Evolutionary conservation across 2,888 invertebrate species (phyloP).

Genomic region (Ornithoptera alexandrae): DNA sequence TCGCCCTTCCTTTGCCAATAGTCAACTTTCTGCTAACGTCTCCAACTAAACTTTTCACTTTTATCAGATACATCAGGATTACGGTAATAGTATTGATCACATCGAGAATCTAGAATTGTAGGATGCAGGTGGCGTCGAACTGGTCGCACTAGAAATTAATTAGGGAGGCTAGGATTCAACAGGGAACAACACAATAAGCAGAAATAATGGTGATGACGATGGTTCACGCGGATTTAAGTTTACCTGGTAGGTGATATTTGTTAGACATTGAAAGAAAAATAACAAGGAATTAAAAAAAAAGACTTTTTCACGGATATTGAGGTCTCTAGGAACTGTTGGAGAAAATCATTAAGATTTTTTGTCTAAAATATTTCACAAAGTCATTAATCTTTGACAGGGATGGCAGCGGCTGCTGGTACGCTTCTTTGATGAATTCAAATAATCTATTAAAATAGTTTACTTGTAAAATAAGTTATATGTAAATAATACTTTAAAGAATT

Average conservation of each 20-base stretch:
- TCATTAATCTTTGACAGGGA: conserved; percentile 27
- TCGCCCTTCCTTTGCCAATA: no score
- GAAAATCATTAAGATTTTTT: conserved; percentile 8
- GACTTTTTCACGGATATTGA: not conserved
- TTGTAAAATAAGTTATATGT: not conserved
- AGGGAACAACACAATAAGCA: no score
- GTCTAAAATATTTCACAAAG: conserved; percentile 23
- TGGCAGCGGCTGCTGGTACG: not conserved
- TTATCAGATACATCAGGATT: no score
- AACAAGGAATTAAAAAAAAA: not conserved
- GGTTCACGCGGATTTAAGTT: not conserved
- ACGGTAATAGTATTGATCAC: no score
- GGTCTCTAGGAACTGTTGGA: not conserved
- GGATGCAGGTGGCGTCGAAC: not conserved
- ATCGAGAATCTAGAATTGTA: not conserved
- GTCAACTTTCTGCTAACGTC: no score
- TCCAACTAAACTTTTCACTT: no score
- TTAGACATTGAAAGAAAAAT: not conserved
- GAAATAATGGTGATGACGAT: no score
- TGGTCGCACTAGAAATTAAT: not conserved
- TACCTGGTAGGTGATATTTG: not conserved
- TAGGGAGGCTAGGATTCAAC: not conserved
- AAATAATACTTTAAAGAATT: not conserved
- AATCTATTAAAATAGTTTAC: not conserved
- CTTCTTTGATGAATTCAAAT: not conserved